Percentiles rank a stretch among this genome's conserved stretches.
phyloP scores from a whole-genome alignment of 2,797 vertebrate genomes.

The Salmo trutta region DNA sequence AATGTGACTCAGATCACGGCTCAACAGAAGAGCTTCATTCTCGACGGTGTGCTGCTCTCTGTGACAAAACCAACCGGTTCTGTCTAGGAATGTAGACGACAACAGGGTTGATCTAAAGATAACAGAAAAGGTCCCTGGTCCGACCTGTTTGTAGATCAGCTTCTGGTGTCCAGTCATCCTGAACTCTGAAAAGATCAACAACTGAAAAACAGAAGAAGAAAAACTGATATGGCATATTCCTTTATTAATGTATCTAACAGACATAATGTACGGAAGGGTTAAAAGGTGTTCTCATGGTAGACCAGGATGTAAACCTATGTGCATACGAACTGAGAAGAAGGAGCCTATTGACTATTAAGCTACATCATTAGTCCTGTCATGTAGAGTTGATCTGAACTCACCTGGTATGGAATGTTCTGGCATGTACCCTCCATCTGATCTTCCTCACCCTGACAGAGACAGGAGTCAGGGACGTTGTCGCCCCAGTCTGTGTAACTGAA shows the following conservation, averaged over 20 bases:
- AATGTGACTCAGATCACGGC: too few species aligned
- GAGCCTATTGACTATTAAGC: too few species aligned
- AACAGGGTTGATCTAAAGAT: neutral
- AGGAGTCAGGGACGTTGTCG: conserved; percentile 30
- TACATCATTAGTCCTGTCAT: too few species aligned
- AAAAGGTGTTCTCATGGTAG: too few species aligned
- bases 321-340: too few species aligned
- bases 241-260: too few species aligned
- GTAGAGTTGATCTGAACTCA: neutral
- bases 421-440: neutral
- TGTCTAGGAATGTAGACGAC: neutral
- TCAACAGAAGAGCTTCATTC: too few species aligned
- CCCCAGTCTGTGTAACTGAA: conserved; percentile 54
- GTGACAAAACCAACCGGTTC: neutral
- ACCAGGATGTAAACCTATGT: too few species aligned
- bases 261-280: too few species aligned
- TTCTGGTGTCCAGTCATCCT: neutral
- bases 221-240: too few species aligned
- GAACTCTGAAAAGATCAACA: rapidly evolving
- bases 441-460: conserved; percentile 9
- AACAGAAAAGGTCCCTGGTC: neutral
- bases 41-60: too few species aligned
- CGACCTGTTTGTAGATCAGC: conserved; percentile 25
- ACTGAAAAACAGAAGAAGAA: neutral
- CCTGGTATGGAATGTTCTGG: neutral